Base-by-base conservation (phyloP, 2,888 invertebrate species). In the Petrolisthes manimaculis region DNA sequence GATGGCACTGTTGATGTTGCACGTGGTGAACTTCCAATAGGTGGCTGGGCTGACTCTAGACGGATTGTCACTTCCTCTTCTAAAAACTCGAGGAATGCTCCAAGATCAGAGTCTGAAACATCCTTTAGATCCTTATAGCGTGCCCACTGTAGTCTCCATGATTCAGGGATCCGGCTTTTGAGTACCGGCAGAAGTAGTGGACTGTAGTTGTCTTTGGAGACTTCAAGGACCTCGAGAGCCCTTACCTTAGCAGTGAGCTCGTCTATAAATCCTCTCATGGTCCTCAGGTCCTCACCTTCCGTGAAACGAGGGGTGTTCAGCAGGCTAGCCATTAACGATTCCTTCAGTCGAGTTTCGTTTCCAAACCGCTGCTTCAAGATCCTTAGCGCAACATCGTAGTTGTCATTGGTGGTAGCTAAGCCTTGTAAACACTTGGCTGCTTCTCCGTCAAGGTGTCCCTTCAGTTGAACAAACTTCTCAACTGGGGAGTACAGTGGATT, bases 111-210 rank as follows among this genome's bases (percentile, higher is more conserved):
- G n/a, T 74, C 74, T 74, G 74, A 74, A 74, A 21, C n/a, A 5
- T 5, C n/a, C 8, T n/a, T 74, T 5, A n/a, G 5, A 6, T 74
- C n/a, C 74, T n/a, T 74, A 74, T 74, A 74, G 9, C 74, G 74
- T 74, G 74, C 74, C 74, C 74, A 74, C 74, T 74, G 74, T 14
- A 74, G 74, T 74, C n/a, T 74, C 74, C 74, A 74, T 6, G 21
- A 12, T 5, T 74, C 74, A 74, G 74, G 74, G 74, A 74, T 74
- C 21, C 74, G 8, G n/a, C 74, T 74, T n/a, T 74, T 74, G 5
- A 74, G n/a, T n/a, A 14, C 8, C 8, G 74, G 74, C n/a, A 74
- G 74, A n/a, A 74, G 74, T 5, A 74, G 21, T 5, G 8, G 74
- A 74, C 74, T n/a, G n/a, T n/a, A 74, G 74, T 21, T 74, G 8